Evolutionary conservation across 2,888 invertebrate genomes (phyloP).

Genomic region (Hipparchia sbordonii): DNA sequence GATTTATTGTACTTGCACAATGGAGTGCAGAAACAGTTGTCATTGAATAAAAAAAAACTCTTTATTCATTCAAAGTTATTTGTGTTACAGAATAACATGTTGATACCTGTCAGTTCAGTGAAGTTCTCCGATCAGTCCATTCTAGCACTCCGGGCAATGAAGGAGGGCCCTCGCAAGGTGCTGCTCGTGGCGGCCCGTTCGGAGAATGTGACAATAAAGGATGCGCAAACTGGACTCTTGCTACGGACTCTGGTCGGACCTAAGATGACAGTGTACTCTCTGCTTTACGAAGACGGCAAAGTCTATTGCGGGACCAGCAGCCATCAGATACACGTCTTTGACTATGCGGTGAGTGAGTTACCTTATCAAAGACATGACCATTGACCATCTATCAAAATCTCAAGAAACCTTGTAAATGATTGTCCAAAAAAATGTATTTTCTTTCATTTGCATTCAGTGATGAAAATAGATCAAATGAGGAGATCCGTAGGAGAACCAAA

Average conservation of each 20-base stretch:
- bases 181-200: constrained; percentile 87
- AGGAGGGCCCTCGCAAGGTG: constrained; percentile 88
- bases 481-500: no score
- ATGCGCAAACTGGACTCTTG: constrained; percentile 87
- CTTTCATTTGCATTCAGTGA: no score
- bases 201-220: constrained; percentile 87
- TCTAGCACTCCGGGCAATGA: constrained; percentile 86
- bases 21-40: no score
- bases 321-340: constrained; percentile 87
- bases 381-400: no score
- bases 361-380: no score
- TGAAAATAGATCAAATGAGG: no score
- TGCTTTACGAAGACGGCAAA: constrained; percentile 85
- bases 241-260: constrained; percentile 84
- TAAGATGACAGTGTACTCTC: constrained; percentile 86
- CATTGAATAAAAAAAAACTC: no score
- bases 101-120: constrained; percentile 78
- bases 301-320: constrained; percentile 91
- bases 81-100: constrained; percentile 75
- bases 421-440: no score
- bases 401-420: no score
- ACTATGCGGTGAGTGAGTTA: constrained; percentile 85
- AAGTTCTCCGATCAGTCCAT: constrained; percentile 86
- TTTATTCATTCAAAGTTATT: neutral
- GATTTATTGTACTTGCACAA: no score